phyloP scores from a whole-genome alignment of 2,888 invertebrate species.

The Hermaeophaga mercurialis region DNA sequence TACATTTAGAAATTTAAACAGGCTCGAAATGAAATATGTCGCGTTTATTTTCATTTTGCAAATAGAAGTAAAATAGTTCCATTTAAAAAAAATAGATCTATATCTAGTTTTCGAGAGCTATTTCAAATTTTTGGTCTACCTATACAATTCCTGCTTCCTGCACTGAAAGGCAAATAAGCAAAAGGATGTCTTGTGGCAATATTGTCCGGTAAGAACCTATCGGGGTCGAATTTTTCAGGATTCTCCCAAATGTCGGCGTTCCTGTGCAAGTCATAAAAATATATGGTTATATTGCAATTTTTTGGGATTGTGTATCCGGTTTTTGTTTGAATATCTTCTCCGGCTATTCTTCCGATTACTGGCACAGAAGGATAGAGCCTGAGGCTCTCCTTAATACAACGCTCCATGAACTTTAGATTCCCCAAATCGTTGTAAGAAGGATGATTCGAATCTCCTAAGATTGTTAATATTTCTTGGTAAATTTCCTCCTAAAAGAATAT shows the following conservation, averaged over 20 bases:
- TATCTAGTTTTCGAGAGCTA: too few species aligned
- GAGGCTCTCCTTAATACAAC: slow-evolving; percentile 41
- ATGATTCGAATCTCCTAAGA: slow-evolving; percentile 48
- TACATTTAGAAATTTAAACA: too few species aligned
- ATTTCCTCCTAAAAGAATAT: slow-evolving; percentile 35
- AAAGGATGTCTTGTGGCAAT: slow-evolving; percentile 53
- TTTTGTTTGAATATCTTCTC: slow-evolving; percentile 39
- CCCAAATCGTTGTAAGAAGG: slow-evolving; percentile 62
- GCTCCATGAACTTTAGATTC: slow-evolving; percentile 67
- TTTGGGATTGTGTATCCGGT: slow-evolving; percentile 53
- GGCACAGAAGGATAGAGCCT: slow-evolving; percentile 41
- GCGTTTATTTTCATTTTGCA: too few species aligned
- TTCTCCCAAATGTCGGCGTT: slow-evolving; percentile 58
- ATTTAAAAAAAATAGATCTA: too few species aligned
- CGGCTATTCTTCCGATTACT: slow-evolving; percentile 48
- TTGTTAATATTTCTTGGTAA: slow-evolving; percentile 31
- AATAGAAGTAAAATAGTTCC: too few species aligned
- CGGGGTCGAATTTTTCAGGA: slow-evolving; percentile 48
- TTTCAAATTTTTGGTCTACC: too few species aligned
- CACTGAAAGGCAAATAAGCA: slow-evolving; percentile 56
- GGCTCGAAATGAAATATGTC: too few species aligned
- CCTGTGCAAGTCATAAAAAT: slow-evolving; percentile 56
- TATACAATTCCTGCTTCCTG: slow-evolving; percentile 57
- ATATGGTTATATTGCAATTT: slow-evolving; percentile 28
- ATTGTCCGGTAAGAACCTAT: slow-evolving; percentile 55